Evolutionary conservation across 64 coral and sea anemone species (phyloP).

Genomic region (Pachyseris speciosa): DNA sequence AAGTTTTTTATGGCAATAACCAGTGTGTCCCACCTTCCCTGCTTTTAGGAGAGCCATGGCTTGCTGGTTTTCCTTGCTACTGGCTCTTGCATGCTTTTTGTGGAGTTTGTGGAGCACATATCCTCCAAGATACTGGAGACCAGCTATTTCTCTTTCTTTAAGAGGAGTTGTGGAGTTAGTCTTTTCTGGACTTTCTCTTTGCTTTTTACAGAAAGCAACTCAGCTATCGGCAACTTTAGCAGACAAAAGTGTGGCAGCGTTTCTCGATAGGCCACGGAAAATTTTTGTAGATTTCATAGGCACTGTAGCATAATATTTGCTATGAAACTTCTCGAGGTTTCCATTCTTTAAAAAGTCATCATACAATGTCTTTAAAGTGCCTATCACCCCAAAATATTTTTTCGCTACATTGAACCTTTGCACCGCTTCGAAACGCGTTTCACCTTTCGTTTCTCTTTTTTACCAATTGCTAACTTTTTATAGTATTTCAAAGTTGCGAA

Average conservation of each 20-base stretch:
- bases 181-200: neutral
- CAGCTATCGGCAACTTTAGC: conserved; percentile 8
- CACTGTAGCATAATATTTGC: conserved; percentile 13
- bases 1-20: neutral
- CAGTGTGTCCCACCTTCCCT: neutral
- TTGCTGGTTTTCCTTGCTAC: conserved; percentile 16
- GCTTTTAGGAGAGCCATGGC: conserved; percentile 34
- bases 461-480: too few species aligned
- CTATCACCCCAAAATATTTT: too few species aligned
- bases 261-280: conserved; percentile 27
- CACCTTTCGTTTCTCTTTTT: too few species aligned
- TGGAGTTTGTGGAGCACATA: too few species aligned
- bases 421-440: too few species aligned
- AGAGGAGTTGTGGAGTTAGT: neutral
- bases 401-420: too few species aligned
- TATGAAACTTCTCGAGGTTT: conserved; percentile 21
- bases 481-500: too few species aligned
- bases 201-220: conserved; percentile 5
- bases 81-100: too few species aligned
- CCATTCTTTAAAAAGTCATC: conserved; percentile 3
- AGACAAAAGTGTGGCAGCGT: too few species aligned
- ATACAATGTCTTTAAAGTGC: too few species aligned
- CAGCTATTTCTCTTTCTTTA: too few species aligned
- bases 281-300: neutral
- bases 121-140: too few species aligned